Conservation (phyloP, 2,797 vertebrate genomes). For the Simalia tracyae region DNA sequence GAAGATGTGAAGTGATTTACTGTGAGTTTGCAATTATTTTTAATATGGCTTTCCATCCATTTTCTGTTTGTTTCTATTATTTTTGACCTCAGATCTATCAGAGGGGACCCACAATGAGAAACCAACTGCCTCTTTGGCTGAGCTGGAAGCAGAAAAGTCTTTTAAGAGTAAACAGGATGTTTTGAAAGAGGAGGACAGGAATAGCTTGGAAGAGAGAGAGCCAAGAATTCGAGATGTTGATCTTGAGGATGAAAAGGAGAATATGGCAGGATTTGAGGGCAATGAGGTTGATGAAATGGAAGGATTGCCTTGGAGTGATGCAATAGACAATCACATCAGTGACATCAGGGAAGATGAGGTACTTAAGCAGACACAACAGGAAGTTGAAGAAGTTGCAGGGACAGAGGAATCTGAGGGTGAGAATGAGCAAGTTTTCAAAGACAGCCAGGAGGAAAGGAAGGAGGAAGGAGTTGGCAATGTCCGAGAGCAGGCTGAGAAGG, state of each 20-base stretch:
- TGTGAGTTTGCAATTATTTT: not conserved
- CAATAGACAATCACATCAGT: constrained; percentile 50
- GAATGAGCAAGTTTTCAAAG: constrained; percentile 41
- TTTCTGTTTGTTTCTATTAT: constrained; percentile 15
- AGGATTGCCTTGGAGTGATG: constrained; percentile 29
- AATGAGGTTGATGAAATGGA: constrained; percentile 54
- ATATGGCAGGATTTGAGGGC: not conserved
- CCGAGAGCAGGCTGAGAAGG: constrained; percentile 52
- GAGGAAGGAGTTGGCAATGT: constrained; percentile 34
- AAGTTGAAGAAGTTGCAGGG: constrained; percentile 40
- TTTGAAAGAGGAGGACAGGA: constrained; percentile 53
- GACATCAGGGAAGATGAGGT: constrained; percentile 39
- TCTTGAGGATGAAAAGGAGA: constrained; percentile 36
- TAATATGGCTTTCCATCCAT: not conserved
- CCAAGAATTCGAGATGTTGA: not conserved
- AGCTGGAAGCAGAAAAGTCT: constrained; percentile 41
- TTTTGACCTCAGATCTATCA: constrained; percentile 30
- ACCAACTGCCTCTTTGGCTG: constrained; percentile 26
- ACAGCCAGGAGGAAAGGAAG: constrained; percentile 55
- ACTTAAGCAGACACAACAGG: constrained; percentile 11
- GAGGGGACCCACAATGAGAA: constrained; percentile 27
- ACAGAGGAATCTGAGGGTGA: constrained; percentile 38
- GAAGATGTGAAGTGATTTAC: not conserved
- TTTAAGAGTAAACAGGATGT: constrained; percentile 48
- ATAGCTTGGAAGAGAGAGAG: constrained; percentile 49